Percentiles rank a stretch among this genome's conserved stretches.
Evolutionary conservation across 2,113 vertebrate genomes (phyloP).

Genomic region (Bubalus kerabau): DNA sequence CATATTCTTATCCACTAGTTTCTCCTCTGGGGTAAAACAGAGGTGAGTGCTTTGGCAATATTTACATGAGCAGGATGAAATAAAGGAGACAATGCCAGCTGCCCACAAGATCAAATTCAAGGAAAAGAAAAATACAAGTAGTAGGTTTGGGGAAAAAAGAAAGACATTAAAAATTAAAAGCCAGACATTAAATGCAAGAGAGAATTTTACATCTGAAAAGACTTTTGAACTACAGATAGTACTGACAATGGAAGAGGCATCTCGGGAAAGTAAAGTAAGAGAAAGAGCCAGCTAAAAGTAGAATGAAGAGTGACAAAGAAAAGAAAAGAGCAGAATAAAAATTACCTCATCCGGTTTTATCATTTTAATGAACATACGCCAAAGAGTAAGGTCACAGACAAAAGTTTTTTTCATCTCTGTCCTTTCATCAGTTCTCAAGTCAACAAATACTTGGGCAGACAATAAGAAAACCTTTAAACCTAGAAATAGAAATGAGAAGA

Average conservation of each 20-base stretch:
- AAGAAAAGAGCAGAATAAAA: not conserved
- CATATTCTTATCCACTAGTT: not conserved
- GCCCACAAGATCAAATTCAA: conserved; percentile 6
- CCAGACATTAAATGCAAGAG: not conserved
- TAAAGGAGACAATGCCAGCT: conserved; percentile 31
- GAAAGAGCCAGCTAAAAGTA: not conserved
- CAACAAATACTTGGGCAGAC: conserved; percentile 17
- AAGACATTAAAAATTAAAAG: conserved; percentile 53
- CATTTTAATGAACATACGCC: conserved; percentile 22
- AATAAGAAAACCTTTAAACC: conserved; percentile 22
- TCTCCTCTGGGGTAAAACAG: conserved; percentile 7
- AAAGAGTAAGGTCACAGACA: conserved; percentile 29
- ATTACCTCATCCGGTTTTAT: not conserved
- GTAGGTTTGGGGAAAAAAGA: not conserved
- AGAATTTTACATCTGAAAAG: conserved; percentile 57
- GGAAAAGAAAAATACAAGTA: conserved; percentile 23
- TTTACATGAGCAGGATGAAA: conserved; percentile 23
- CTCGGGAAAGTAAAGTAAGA: not conserved
- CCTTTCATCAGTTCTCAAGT: not conserved
- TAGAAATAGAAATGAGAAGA: not conserved
- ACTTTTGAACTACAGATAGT: not conserved
- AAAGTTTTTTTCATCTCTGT: conserved; percentile 6
- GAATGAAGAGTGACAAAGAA: not conserved
- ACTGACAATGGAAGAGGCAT: not conserved
- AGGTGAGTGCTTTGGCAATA: conserved; percentile 38